Conservation (phyloP, 2,888 invertebrate species). For the Erebia aethiops region DNA sequence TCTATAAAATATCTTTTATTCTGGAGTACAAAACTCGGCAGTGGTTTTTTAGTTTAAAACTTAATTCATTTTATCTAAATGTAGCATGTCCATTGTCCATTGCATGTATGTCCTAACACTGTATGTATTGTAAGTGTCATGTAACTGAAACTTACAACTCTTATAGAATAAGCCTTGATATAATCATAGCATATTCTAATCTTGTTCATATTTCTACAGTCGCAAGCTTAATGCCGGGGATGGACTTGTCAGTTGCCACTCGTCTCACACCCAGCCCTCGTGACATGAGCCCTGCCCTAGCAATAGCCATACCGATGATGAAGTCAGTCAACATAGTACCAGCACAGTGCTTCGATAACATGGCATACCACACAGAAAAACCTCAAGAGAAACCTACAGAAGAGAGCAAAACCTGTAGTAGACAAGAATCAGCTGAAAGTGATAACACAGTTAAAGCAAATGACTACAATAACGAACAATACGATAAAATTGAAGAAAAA, state of each 20-base stretch:
- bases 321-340: slow-evolving; percentile 80
- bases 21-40: slow-evolving; percentile 2
- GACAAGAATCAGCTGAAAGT: slow-evolving; percentile 67
- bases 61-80: neutral
- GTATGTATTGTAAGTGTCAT: too few relatives aligned
- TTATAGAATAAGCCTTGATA: neutral
- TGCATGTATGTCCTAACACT: too few relatives aligned
- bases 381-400: slow-evolving; percentile 53
- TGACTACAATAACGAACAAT: slow-evolving; percentile 70
- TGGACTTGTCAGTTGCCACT: slow-evolving; percentile 85
- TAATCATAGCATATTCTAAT: neutral
- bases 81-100: slow-evolving; percentile 1
- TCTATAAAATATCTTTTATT: slow-evolving; percentile 23
- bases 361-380: slow-evolving; percentile 73
- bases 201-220: slow-evolving; percentile 58
- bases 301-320: slow-evolving; percentile 84
- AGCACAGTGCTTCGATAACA: slow-evolving; percentile 78
- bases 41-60: neutral
- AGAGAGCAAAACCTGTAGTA: slow-evolving; percentile 60
- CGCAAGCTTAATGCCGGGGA: slow-evolving; percentile 79
- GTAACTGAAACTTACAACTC: neutral
- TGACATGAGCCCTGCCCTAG: slow-evolving; percentile 85
- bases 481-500: slow-evolving; percentile 66
- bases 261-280: slow-evolving; percentile 86
- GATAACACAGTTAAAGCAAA: slow-evolving; percentile 66